Evolutionary conservation across 1,140 invertebrate genomes (phyloP).

Genomic region (Pseudomyrmex concolor): DNA sequence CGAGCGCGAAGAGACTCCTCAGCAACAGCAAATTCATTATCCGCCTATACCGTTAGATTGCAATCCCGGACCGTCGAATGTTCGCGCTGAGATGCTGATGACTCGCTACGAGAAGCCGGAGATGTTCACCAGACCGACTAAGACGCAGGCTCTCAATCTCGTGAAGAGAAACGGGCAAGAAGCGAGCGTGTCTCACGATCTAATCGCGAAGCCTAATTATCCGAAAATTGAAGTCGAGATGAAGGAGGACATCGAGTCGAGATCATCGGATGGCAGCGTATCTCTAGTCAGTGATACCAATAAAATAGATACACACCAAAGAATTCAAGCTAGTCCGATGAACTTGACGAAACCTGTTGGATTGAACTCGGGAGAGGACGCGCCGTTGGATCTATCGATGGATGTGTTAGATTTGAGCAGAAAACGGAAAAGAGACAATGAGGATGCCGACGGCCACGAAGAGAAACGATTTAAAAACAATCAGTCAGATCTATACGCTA

Average conservation of each 20-base stretch:
- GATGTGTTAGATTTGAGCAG: conserved; percentile 95
- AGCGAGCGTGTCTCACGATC: conserved; percentile 7
- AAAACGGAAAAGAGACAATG: conserved; percentile 80
- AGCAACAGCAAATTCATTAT: conserved; percentile 69
- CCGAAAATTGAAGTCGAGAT: conserved; percentile 53
- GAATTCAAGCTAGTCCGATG: conserved; percentile 81
- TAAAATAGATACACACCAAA: conserved; percentile 79
- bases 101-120: conserved; percentile 59
- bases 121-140: conserved; percentile 53
- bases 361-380: conserved; percentile 81
- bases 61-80: conserved; percentile 40
- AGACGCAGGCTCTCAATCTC: conserved; percentile 58
- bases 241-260: conserved; percentile 78
- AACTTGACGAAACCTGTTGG: conserved; percentile 71
- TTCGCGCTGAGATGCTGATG: neutral
- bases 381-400: conserved; percentile 91
- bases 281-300: conserved; percentile 84
- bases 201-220: conserved; percentile 62
- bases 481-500: conserved; percentile 83
- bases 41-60: conserved; percentile 62
- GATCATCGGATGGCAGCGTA: conserved; percentile 77
- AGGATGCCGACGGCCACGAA: conserved; percentile 48
- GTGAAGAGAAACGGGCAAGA: conserved; percentile 49
- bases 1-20: conserved; percentile 63
- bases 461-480: conserved; percentile 49